These are phyloP conservation scores for Gobio occitaniae DNA, from an alignment of 2,797 vertebrate genomes.

Conservation along the genomic window DNA sequence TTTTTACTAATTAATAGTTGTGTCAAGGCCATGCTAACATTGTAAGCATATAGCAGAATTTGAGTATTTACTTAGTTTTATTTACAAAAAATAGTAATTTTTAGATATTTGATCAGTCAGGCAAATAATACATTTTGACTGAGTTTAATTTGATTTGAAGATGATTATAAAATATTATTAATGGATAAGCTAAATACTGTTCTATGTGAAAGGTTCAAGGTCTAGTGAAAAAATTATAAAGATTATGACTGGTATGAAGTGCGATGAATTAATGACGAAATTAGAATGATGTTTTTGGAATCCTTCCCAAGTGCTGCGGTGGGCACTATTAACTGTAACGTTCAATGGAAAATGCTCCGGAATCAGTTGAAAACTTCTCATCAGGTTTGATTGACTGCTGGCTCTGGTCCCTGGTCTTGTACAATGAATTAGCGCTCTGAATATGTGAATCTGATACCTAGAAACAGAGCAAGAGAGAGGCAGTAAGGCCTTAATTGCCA, in stretches of 20 bases:
- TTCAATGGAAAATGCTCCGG: conserved; percentile 87
- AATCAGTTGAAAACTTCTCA: conserved; percentile 87
- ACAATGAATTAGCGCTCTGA: conserved; percentile 62
- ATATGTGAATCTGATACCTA: conserved; percentile 76
- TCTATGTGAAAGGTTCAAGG: not conserved
- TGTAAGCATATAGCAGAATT: not conserved
- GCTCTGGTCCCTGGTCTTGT: conserved; percentile 68
- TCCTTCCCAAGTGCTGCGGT: not conserved
- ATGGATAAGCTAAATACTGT: not conserved
- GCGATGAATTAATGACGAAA: not conserved
- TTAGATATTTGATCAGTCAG: not conserved
- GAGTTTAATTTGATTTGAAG: not conserved
- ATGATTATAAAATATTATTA: not conserved
- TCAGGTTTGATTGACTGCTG: conserved; percentile 77
- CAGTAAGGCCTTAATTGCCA: not conserved
- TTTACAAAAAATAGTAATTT: conserved; percentile 5
- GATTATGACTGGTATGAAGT: not conserved
- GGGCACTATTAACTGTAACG: conserved; percentile 72
- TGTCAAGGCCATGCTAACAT: conserved; percentile 21
- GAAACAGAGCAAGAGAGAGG: conserved; percentile 12
- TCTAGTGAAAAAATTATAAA: not conserved
- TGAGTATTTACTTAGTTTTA: not conserved
- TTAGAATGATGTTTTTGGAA: not conserved
- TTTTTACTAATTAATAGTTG: not conserved
- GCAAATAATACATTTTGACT: not conserved